phyloP scores from a whole-genome alignment of 30 jellyfish, hydroid and myxozoan species.

The Rhopilema esculentum region DNA sequence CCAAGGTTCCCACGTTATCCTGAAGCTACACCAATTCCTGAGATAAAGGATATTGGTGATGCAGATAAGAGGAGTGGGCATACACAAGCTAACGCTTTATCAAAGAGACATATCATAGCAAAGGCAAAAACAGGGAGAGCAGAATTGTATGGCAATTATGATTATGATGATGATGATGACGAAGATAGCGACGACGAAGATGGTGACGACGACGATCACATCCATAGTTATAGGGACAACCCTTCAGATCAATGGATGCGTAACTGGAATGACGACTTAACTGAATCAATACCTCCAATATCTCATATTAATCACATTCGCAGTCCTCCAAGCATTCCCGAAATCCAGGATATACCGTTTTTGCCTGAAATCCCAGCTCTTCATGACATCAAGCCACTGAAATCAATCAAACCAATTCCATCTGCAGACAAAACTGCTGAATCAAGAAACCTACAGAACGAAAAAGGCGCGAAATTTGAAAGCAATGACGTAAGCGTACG shows the following conservation, averaged over 20 bases:
- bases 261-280: too few species aligned
- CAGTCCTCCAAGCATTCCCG: constrained; percentile 65
- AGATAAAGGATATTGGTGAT: constrained; percentile 59
- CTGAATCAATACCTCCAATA: constrained; percentile 4
- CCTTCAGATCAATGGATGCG: too few species aligned
- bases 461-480: constrained; percentile 12
- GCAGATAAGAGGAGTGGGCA: constrained; percentile 27
- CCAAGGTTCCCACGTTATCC: constrained; percentile 50
- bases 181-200: constrained; percentile 53
- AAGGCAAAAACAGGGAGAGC: neutral
- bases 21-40: constrained; percentile 67
- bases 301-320: constrained; percentile 42
- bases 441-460: constrained; percentile 6
- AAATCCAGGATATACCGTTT: constrained; percentile 61
- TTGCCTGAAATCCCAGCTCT: constrained; percentile 50
- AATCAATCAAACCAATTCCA: constrained; percentile 23
- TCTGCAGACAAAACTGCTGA: constrained; percentile 16
- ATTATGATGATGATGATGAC: constrained; percentile 19
- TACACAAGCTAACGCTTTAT: neutral
- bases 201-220: constrained; percentile 25
- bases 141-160: neutral
- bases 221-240: neutral
- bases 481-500: constrained; percentile 39
- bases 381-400: constrained; percentile 43
- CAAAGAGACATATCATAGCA: constrained; percentile 37